Percentiles rank a stretch among this genome's conserved stretches.
Evolutionary conservation across 2,113 vertebrate species (phyloP).

Genomic region (Lucifuga dentata): DNA sequence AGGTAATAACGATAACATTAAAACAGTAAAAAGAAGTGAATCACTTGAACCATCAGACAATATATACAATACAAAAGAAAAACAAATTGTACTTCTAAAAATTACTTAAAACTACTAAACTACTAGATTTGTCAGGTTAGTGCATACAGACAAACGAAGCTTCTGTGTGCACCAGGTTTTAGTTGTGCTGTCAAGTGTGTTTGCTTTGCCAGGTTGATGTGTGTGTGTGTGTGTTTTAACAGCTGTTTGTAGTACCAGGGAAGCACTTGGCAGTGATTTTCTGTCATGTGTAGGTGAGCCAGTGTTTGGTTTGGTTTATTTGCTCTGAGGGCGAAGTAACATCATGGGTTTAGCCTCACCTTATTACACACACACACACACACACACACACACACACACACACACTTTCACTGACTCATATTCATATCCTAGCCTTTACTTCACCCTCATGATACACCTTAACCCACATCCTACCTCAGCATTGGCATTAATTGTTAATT

Average conservation of each 20-base stretch:
- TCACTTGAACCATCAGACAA: too few relatives aligned
- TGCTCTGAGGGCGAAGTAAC: conserved; percentile 26
- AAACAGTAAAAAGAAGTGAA: too few relatives aligned
- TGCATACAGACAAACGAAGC: too few relatives aligned
- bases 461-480: neutral
- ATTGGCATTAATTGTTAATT: neutral
- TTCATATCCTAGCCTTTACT: neutral
- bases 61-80: too few relatives aligned
- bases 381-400: conserved; percentile 10
- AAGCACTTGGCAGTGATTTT: conserved; percentile 33
- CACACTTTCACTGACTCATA: conserved; percentile 17
- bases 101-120: too few relatives aligned
- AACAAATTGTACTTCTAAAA: too few relatives aligned
- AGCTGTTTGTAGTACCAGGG: conserved; percentile 48
- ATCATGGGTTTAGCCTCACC: conserved; percentile 10
- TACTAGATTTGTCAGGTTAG: too few relatives aligned
- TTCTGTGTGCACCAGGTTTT: conserved; percentile 3
- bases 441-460: neutral
- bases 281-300: conserved; percentile 35
- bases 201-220: conserved; percentile 15
- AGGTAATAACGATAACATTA: too few relatives aligned
- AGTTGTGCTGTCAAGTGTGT: conserved; percentile 34
- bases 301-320: conserved; percentile 49
- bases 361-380: conserved; percentile 5
- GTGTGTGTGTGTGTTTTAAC: conserved; percentile 30